These are phyloP conservation scores for Synergus laeviventris DNA, from an alignment of 2,888 invertebrate species.

Conservation along the genomic window DNA sequence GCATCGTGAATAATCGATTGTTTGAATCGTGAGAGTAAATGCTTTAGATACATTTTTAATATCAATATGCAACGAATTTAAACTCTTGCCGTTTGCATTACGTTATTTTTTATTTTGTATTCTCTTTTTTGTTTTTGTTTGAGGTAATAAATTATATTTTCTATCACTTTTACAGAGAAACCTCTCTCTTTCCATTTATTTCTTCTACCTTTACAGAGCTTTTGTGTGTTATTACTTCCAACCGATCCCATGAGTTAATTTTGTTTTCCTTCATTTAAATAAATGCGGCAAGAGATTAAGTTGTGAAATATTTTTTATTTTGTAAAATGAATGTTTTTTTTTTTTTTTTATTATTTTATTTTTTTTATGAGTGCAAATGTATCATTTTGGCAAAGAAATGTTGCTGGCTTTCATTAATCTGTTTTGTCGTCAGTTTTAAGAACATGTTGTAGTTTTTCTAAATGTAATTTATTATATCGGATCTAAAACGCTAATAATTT, in stretches of 20 bases:
- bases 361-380: conserved; percentile 25
- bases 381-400: conserved; percentile 26
- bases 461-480: neutral
- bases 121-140: neutral
- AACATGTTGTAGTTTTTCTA: neutral
- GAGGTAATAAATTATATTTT: conserved; percentile 4
- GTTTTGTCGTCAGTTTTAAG: conserved; percentile 27
- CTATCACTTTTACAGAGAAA: neutral
- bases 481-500: conserved; percentile 35
- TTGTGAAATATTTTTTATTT: neutral
- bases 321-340: conserved; percentile 12
- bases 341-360: conserved; percentile 8
- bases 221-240: conserved; percentile 13
- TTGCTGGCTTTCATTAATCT: conserved; percentile 41
- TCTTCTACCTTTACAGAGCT: neutral
- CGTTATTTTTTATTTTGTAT: conserved; percentile 18
- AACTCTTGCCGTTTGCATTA: conserved; percentile 27
- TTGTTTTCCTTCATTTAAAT: neutral
- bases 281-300: conserved; percentile 16
- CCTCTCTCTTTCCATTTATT: conserved; percentile 29
- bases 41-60: neutral
- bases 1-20: conserved; percentile 39
- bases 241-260: neutral
- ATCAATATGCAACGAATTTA: neutral
- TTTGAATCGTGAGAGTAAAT: conserved; percentile 2